Evolutionary conservation across 2,113 vertebrate genomes (phyloP).

Genomic region (Notothenia rossii): DNA sequence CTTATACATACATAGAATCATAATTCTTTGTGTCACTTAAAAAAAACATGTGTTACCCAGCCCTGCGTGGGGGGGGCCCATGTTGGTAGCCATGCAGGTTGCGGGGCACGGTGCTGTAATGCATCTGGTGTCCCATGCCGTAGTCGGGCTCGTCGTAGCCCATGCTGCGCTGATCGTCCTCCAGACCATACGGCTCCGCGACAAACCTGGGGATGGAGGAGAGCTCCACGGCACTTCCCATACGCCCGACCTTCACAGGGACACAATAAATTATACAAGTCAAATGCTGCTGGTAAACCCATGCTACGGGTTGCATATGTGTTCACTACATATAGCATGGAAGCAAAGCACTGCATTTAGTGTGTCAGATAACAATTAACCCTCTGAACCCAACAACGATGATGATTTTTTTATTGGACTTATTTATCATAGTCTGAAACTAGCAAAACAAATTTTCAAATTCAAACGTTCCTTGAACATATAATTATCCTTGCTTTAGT

Average conservation of each 20-base stretch:
- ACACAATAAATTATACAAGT: background rate
- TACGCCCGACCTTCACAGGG: constrained; percentile 86
- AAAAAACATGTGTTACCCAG: constrained; percentile 83
- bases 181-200: constrained; percentile 91
- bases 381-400: no score
- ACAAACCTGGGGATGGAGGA: constrained; percentile 87
- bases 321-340: background rate
- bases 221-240: constrained; percentile 92
- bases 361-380: no score
- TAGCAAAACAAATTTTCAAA: no score
- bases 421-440: no score
- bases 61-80: constrained; percentile 88
- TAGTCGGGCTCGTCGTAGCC: constrained; percentile 94
- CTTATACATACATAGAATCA: background rate
- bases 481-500: no score
- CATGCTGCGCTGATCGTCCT: constrained; percentile 95
- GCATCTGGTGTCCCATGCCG: constrained; percentile 86
- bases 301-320: background rate
- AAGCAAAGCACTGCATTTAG: background rate
- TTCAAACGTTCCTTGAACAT: no score
- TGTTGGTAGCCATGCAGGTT: constrained; percentile 80
- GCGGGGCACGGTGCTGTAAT: constrained; percentile 91
- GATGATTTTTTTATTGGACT: no score
- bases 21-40: background rate
- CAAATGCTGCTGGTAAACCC: background rate